These are phyloP conservation scores for Hippocampus abdominalis DNA, from an alignment of 2,113 vertebrate species.

Conservation along the genomic window DNA sequence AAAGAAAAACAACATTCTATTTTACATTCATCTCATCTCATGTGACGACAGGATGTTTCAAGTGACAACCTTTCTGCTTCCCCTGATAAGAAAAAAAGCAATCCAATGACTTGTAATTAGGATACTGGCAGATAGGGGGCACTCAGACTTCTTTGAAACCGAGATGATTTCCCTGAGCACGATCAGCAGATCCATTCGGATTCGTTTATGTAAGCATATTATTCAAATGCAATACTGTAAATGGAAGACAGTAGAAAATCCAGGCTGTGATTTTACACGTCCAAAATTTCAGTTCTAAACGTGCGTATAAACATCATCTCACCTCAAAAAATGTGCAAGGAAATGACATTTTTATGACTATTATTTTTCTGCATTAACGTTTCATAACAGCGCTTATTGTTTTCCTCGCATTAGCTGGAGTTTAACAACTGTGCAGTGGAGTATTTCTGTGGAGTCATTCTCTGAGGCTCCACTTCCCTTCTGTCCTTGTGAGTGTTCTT, in stretches of 20 bases:
- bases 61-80: background rate
- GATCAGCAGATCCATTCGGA: conserved; percentile 7
- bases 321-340: conserved; percentile 44
- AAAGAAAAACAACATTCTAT: background rate
- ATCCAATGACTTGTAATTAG: conserved; percentile 18
- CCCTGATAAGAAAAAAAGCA: background rate
- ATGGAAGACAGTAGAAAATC: conserved; percentile 32
- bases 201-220: conserved; percentile 8
- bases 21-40: background rate
- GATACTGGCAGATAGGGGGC: conserved; percentile 54
- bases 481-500: conserved; percentile 56
- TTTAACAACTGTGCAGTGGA: conserved; percentile 74
- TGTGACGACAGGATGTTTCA: background rate
- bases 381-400: conserved; percentile 88
- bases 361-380: conserved; percentile 63
- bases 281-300: conserved; percentile 89
- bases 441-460: conserved; percentile 73
- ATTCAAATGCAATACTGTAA: background rate
- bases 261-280: conserved; percentile 72
- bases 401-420: conserved; percentile 82
- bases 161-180: conserved; percentile 1
- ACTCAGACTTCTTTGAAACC: conserved; percentile 51
- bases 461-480: conserved; percentile 64
- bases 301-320: conserved; percentile 80
- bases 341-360: conserved; percentile 62